Evolutionary conservation across 2,113 vertebrate genomes (phyloP).

Genomic region (Gasterosteus nipponicus): DNA sequence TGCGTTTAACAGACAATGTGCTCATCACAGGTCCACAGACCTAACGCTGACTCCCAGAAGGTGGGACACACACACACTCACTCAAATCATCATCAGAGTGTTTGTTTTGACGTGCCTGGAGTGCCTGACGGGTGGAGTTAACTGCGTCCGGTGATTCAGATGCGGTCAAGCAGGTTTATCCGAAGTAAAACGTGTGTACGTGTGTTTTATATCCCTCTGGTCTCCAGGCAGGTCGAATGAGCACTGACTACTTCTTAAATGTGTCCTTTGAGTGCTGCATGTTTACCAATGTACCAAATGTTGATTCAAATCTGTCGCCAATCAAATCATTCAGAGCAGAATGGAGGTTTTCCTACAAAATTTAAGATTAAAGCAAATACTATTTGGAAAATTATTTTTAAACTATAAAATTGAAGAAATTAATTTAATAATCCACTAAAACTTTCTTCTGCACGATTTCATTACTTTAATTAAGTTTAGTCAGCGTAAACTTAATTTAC

Average conservation of each 20-base stretch:
- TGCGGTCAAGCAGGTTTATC: not conserved
- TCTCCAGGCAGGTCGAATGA: not conserved
- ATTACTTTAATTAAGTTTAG: not conserved
- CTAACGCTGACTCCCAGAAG: slow-evolving; percentile 49
- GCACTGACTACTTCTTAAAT: not conserved
- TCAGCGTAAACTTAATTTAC: not conserved
- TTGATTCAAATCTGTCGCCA: not conserved
- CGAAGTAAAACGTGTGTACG: not conserved
- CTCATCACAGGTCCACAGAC: slow-evolving; percentile 43
- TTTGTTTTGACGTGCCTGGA: slow-evolving; percentile 22
- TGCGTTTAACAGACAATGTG: slow-evolving; percentile 26
- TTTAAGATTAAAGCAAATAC: not conserved
- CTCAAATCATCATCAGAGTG: not conserved
- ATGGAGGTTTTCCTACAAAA: not conserved
- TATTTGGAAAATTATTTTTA: not conserved
- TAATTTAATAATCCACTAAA: not conserved
- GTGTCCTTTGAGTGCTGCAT: not conserved
- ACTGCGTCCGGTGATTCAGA: not conserved
- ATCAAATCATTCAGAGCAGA: not conserved
- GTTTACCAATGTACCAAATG: too few relatives aligned
- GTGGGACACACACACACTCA: slow-evolving; percentile 33
- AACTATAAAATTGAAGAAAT: not conserved
- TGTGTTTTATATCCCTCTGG: not conserved
- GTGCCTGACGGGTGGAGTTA: slow-evolving; percentile 2
- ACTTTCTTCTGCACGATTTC: not conserved